Evolutionary conservation across 64 coral and sea anemone species (phyloP).

Genomic region (Montipora capricornis): DNA sequence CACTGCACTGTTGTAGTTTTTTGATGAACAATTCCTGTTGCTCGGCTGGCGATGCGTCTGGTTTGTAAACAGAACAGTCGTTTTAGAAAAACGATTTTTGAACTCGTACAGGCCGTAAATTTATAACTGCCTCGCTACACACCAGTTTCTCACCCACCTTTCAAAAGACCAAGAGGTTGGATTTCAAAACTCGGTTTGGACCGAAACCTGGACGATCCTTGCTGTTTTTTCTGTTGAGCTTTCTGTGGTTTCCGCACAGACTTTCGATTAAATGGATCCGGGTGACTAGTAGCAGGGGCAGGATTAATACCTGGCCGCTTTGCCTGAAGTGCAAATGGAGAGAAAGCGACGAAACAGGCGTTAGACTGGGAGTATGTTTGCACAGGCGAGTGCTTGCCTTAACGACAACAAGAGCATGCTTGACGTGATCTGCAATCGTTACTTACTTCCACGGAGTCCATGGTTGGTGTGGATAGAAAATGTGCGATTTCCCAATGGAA

Average conservation of each 20-base stretch:
- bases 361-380: constrained; percentile 91
- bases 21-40: constrained; percentile 99
- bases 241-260: constrained; percentile 99
- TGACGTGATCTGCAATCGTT: constrained; percentile 62
- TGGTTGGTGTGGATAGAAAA: constrained; percentile 66
- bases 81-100: background rate
- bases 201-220: constrained; percentile 99
- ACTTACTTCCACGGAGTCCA: constrained; percentile 97
- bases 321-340: constrained; percentile 70
- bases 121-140: background rate
- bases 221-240: constrained; percentile 93
- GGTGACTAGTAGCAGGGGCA: constrained; percentile 84
- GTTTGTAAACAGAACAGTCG: constrained; percentile 84
- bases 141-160: constrained; percentile 85
- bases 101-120: background rate
- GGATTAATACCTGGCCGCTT: constrained; percentile 86
- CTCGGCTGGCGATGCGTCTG: constrained; percentile 93
- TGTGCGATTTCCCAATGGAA: constrained; percentile 98
- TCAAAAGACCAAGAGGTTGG: constrained; percentile 90
- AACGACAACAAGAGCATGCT: constrained; percentile 94
- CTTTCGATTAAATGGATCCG: constrained; percentile 99
- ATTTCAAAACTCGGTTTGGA: constrained; percentile 90
- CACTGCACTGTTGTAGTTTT: constrained; percentile 98
- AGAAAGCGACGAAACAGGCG: constrained; percentile 50
- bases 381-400: constrained; percentile 94